phyloP scores from a whole-genome alignment of 30 jellyfish, hydroid and myxozoan genomes.

The Mastigias papua region DNA sequence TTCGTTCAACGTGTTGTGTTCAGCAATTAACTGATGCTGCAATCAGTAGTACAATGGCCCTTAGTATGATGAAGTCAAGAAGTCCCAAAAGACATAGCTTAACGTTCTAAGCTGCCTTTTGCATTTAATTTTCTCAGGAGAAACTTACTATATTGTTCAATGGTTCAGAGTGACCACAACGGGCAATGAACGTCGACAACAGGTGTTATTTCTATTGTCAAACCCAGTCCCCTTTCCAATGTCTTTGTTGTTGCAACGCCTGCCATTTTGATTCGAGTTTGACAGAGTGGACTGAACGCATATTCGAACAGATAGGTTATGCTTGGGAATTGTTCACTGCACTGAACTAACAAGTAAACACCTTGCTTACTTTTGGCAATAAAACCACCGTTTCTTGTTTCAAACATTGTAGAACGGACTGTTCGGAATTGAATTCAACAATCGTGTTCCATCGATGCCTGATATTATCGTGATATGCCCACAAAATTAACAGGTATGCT shows the following conservation, averaged over 20 bases:
- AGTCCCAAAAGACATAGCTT: too few relatives aligned
- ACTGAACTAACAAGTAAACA: neutral
- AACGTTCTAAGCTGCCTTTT: too few relatives aligned
- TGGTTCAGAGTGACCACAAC: too few relatives aligned
- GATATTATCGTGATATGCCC: slow-evolving; percentile 34
- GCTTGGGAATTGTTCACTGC: neutral
- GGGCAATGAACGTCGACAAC: neutral
- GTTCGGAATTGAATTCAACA: neutral
- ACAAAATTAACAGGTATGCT: slow-evolving; percentile 38
- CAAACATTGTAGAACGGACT: neutral
- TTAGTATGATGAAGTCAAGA: too few relatives aligned
- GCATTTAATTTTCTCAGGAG: too few relatives aligned
- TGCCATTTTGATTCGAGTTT: neutral
- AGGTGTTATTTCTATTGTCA: neutral
- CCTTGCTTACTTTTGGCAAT: neutral
- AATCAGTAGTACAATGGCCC: too few relatives aligned
- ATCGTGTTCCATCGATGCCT: neutral
- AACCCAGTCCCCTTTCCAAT: neutral
- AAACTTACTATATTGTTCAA: too few relatives aligned
- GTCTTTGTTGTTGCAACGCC: neutral
- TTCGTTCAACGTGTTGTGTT: too few relatives aligned
- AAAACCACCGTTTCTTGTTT: neutral
- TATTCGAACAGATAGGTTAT: neutral
- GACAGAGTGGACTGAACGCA: neutral
- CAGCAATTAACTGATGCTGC: too few relatives aligned